These are phyloP conservation scores for Colossoma macropomum DNA, from an alignment of 2,113 vertebrate genomes.

Conservation along the genomic window DNA sequence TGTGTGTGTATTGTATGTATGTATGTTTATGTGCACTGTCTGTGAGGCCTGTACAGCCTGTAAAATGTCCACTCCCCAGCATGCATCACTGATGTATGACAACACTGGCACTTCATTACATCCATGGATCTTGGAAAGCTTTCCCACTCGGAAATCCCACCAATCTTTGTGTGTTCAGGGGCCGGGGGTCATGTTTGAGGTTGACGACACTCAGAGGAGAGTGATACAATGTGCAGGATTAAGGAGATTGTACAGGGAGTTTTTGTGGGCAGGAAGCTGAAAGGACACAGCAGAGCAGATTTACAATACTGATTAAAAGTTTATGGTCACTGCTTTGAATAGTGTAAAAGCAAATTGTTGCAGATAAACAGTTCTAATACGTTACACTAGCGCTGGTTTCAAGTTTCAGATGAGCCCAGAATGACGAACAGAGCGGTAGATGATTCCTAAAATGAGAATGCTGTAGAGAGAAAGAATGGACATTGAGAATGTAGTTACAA, in stretches of 20 bases:
- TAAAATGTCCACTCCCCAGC: background rate
- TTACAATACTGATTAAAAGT: background rate
- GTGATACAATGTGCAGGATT: background rate
- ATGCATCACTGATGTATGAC: slow-evolving; percentile 16
- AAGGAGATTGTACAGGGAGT: background rate
- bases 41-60: background rate
- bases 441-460: too few relatives aligned
- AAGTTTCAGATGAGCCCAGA: too few relatives aligned
- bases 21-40: background rate
- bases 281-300: background rate
- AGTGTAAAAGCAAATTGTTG: too few relatives aligned
- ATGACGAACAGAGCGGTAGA: too few relatives aligned
- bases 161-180: background rate
- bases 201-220: background rate
- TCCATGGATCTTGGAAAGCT: background rate
- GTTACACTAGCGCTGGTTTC: too few relatives aligned
- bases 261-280: background rate
- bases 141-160: background rate
- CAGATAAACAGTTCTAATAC: too few relatives aligned
- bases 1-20: background rate
- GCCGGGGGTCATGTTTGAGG: background rate
- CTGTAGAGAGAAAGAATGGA: too few relatives aligned
- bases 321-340: too few relatives aligned
- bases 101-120: background rate
- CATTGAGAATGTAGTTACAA: too few relatives aligned